Base-by-base conservation (phyloP, 1,140 invertebrate species). In the Zaprionus camerounensis region DNA sequence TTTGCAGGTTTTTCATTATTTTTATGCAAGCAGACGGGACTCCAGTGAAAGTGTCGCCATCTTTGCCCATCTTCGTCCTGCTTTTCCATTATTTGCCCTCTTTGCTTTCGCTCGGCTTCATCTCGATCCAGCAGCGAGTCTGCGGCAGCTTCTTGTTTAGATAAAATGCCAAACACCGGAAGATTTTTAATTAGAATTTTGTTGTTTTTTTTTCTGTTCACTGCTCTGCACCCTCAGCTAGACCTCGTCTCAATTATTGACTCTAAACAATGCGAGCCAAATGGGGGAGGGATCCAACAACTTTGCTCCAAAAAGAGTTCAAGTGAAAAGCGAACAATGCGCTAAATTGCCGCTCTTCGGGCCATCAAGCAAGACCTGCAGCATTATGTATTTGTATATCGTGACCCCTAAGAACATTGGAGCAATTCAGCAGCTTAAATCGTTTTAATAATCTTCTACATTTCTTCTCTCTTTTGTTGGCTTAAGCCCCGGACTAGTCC, bases 111-210 rank as follows among this genome's bases (percentile, higher is more conserved):
- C 57, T 72, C 55, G 59, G 49, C 63, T 72, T 64, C 49, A 55
- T 49, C 62, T 80, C 28, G 44, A 44, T 51, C 76, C 28, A 20
- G 46, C 28, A n/a, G 9, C n/a, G 28, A 38, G 57, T 62, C 34
- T 74, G 66, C 49, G 58, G 72, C 66, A 56, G 57, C 78, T 88
- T 85, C 86, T 79, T 90, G 85, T 71, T 90, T 80, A 85, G 85
- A 85, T 90, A 90, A 82, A 85, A 85, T 55, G 70, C 79, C 82
- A 85, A 85, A 90, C 75, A 88, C 85, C 81, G 86, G 86, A 86
- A 85, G 82, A 90, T 90, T 90, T 90, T 90, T 90, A 90, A 90
- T 90, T 85, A 90, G 81, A 90, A 82, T 85, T 90, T 84, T 81
- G 63, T 66, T 76, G 55, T 63, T 70, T 41, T 17, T 24, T 24